Base-by-base conservation (phyloP, 2,113 vertebrate genomes). In the Nematolebias whitei region DNA sequence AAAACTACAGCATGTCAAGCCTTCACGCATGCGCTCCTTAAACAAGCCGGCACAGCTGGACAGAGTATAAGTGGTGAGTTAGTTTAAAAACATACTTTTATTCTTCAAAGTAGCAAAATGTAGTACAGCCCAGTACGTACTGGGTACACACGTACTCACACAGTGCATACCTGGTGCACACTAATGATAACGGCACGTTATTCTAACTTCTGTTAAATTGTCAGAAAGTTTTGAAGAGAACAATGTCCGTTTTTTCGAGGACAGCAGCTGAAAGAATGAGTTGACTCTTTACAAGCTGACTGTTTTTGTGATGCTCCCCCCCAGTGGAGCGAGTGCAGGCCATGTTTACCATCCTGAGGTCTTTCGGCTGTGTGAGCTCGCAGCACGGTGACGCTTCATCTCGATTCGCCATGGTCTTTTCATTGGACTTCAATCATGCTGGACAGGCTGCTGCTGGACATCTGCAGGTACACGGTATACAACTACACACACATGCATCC, bases 301-400 rank as follows among this genome's bases (percentile, higher is more conserved):
- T 35, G 32, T 6, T 35, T 10, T 35, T 35, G 32, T 2, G 53
- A 8, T 10, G 5, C 9, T 35, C 9, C 22, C 53, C 45, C 0
- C 23, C 90, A 99, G 97, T 87, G 88, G 96, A 96, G 88, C 95
- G 95, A 49, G 94, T 98, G 41, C 94, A 90, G 72, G 96, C 96
- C 0, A 89, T 94, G 88, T 98, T 98, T 89, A 96, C 94, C 0
- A 6, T 98, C 19, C 93, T 99, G 29, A 88, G 65, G 66, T 95
- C 97, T 12, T 99, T 99, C 0, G 96, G 97, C 18, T 93, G 93
- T 0, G 94, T 96, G 63, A 86, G 80, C 67, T 94, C 92, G 0
- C 5, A 55, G 55, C 94, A 91, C 72, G 93, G 91, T 47, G 72
- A 84, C 49, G 88, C 90, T 0, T 96, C 96, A 0, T 95, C 93